Evolutionary conservation across 2,797 vertebrate genomes (phyloP).

Genomic region (Gastrophryne carolinensis): DNA sequence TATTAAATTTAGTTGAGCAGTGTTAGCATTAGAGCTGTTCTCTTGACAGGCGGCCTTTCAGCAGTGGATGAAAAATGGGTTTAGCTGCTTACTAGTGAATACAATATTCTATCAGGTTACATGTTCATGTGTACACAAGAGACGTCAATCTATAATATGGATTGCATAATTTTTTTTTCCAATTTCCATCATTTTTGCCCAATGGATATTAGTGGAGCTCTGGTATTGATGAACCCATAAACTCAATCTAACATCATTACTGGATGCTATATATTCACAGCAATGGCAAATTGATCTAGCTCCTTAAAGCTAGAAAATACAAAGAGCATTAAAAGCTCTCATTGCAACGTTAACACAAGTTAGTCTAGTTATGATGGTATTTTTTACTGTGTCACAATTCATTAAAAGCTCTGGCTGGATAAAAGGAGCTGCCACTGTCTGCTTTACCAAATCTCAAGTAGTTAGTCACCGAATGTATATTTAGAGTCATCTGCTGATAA

Average conservation of each 20-base stretch:
- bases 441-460: no score
- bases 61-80: constrained; percentile 26
- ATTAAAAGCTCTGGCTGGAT: no score
- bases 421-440: no score
- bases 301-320: neutral
- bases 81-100: neutral
- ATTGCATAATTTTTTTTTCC: neutral
- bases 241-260: constrained; percentile 15
- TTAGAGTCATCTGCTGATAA: no score
- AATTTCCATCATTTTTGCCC: neutral
- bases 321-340: constrained; percentile 7
- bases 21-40: constrained; percentile 52
- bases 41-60: constrained; percentile 53
- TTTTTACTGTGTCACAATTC: no score
- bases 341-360: no score
- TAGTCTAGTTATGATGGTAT: no score
- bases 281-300: constrained; percentile 25
- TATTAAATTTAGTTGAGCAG: constrained; percentile 59
- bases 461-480: no score
- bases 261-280: constrained; percentile 13
- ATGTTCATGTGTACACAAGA: neutral
- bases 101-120: neutral
- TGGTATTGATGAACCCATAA: constrained; percentile 32
- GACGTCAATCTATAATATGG: neutral
- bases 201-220: constrained; percentile 7